Conservation (phyloP, 2,888 invertebrate genomes). For the Chydorus sphaericus region DNA sequence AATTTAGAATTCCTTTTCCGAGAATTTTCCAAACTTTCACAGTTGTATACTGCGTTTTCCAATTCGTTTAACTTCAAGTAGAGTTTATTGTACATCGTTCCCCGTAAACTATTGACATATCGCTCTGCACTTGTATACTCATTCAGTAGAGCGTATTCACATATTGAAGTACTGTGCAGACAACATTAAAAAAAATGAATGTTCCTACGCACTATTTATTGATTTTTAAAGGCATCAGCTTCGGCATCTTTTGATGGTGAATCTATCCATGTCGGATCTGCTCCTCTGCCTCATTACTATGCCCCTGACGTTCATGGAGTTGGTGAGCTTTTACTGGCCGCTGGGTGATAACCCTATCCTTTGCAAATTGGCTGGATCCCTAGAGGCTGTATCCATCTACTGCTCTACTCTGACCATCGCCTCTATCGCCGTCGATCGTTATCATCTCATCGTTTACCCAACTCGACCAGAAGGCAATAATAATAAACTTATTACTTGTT, state of each 20-base stretch:
- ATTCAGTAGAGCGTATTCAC: no score
- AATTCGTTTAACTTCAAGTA: no score
- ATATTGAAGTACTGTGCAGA: no score
- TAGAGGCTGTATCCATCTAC: slow-evolving; percentile 80
- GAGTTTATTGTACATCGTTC: no score
- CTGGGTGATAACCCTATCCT: slow-evolving; percentile 58
- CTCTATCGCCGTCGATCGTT: slow-evolving; percentile 72
- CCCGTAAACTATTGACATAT: no score
- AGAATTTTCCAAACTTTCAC: no score
- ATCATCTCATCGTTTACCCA: slow-evolving; percentile 76
- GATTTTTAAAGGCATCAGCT: slow-evolving; percentile 86
- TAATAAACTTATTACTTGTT: no score
- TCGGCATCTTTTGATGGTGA: slow-evolving; percentile 82
- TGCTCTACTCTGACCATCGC: slow-evolving; percentile 88
- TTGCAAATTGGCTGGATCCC: slow-evolving; percentile 71
- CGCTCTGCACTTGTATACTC: no score
- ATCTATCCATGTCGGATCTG: slow-evolving; percentile 54
- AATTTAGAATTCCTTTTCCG: no score
- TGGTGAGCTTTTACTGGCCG: slow-evolving; percentile 72
- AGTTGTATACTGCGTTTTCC: no score
- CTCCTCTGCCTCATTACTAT: slow-evolving; percentile 77
- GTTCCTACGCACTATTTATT: no score
- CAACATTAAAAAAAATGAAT: no score
- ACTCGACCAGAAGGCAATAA: slow-evolving; percentile 48
- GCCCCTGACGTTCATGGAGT: slow-evolving; percentile 75